Evolutionary conservation across 1,140 invertebrate species (phyloP), one percentile per base, ranked within the genome.

Genomic region (Zaprionus africanus): DNA sequence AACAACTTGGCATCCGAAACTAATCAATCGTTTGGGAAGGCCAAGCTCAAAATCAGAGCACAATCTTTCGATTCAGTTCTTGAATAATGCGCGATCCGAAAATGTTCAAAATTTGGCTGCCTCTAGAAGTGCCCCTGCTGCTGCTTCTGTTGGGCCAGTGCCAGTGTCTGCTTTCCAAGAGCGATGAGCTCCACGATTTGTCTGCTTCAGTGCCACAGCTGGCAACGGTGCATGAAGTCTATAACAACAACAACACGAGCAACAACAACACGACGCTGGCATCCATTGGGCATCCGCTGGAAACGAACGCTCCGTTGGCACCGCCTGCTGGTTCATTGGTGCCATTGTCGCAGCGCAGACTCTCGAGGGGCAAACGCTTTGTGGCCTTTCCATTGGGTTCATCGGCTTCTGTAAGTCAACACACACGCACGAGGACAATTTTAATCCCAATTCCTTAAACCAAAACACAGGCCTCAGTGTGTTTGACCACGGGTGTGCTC

Each of bases 351-450:
- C 81, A 77, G 72, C 81, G 79, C 58, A 82, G 67, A 62, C 84
- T 86, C 61, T 92, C 92, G 36, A 81, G 93, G 60, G 82, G 82
- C 31, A 92, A 92, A 70, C 82, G 92, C 34, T 93, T 92, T 88
- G 75, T 93, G 73, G 91, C 91, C 62, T 93, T 93, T 88, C 92
- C 92, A 28, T 63, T 82, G 76, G 92, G 92, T 66, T 93, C 93
- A 79, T 90, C 92, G 68, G 86, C 92, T 61, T 84, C 92, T 78
- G 92, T 93, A 78, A 88, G 91, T 82, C 64, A 87, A 73, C 62
- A 36, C 15, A 24, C 69, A 53, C 53, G n/a, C 31, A 58, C 22
- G 46, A 15, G 7, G 19, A 36, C 34, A 58, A 12, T 49, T 59
- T 78, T 31, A 83, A 80, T 64, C 63, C 62, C 43, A 56, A 49